These are phyloP conservation scores for Ophioninae sp. DNA, from an alignment of 2,888 invertebrate genomes.

Conservation along the genomic window DNA sequence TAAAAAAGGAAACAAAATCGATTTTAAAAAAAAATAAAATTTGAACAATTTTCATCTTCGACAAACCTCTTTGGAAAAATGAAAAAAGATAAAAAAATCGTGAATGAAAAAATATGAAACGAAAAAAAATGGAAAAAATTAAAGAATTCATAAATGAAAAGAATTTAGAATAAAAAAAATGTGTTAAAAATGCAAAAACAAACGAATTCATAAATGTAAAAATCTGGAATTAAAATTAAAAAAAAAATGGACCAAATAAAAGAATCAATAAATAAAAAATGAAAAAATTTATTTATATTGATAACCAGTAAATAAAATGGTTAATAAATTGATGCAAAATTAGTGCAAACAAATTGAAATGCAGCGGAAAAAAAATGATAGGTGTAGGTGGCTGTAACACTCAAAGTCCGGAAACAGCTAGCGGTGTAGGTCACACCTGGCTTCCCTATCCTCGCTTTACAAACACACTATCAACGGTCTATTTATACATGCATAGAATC, in stretches of 20 bases:
- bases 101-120: too few species aligned
- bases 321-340: neutral
- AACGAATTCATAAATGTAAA: too few species aligned
- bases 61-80: too few species aligned
- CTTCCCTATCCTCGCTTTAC: conserved; percentile 60
- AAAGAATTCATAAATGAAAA: neutral
- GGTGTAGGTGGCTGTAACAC: conserved; percentile 22
- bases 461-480: conserved; percentile 41
- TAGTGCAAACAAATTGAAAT: neutral
- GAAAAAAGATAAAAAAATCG: too few species aligned
- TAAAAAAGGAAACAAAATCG: neutral
- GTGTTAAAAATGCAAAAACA: neutral
- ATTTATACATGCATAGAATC: conserved; percentile 67
- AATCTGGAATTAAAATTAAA: too few species aligned
- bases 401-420: conserved; percentile 65
- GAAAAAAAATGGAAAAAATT: too few species aligned
- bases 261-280: neutral
- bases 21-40: too few species aligned
- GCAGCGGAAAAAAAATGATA: conserved; percentile 21
- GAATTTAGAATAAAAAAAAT: neutral
- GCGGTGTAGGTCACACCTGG: conserved; percentile 71
- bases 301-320: neutral
- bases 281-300: neutral
- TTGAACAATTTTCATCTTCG: too few species aligned
- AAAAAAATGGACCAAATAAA: neutral